Evolutionary conservation across 2,797 vertebrate genomes (phyloP), one percentile per base, ranked within the genome.

Genomic region (Gallinago nigripennis): DNA sequence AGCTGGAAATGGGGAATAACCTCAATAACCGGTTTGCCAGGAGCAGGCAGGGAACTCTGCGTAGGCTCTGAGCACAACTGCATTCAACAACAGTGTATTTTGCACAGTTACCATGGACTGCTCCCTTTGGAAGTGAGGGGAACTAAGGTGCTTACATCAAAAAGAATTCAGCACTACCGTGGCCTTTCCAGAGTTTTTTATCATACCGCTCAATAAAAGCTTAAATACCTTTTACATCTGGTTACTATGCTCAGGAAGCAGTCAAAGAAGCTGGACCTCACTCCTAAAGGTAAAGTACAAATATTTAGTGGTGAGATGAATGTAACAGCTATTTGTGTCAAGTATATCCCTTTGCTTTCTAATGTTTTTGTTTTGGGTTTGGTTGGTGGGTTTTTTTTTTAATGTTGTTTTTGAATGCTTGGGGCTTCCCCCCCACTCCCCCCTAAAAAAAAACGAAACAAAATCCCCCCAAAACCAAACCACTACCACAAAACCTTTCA

Each of bases 281-380:
- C 72, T 91, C 50, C 68, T 58, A 68, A 92, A 89, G 37, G 53
- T 75, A 93, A 97, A 92, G 54, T 58, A 94, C 45, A 94, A 71
- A 60, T 48, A 86, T 50, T 71, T 70, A 77, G 39, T 39, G 35
- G 66, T 58, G 41, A 84, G 51, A 88, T 48, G 75, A 89, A 92
- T 25, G 27, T 54, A 41, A 58, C 41, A 77, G 21, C 39, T 85
- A 56, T 56, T 30, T 82, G 39, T 90, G 69, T 63, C 33, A 71
- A 58, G 75, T 48, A 92, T 66, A 95, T 79, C 46, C 46, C 30
- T 89, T 57, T 83, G 75, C 53, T 78, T 94, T 89, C 77, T 64
- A 93, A 72, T 66, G 19, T 30, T 64, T 91, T 50, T 23, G 45
- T 89, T 28, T 91, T 4, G 12, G 54, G 8, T 28, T 16, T 5